Conservation (phyloP, 1,140 invertebrate genomes). For the Leptinotarsa lineolata region DNA sequence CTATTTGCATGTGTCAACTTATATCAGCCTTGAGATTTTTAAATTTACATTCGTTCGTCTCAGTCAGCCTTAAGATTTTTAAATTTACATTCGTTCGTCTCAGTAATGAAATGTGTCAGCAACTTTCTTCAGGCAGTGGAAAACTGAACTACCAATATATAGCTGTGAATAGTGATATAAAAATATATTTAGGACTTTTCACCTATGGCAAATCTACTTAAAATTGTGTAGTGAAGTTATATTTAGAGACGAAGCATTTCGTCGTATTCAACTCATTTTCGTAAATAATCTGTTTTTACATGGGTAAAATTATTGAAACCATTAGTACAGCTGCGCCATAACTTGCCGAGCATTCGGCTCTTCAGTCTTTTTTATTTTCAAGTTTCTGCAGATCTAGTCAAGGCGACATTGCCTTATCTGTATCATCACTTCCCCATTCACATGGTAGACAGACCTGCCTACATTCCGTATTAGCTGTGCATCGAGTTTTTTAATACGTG, state of each 20-base stretch:
- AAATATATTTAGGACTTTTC: background rate
- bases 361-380: slow-evolving; percentile 24
- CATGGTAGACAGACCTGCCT: slow-evolving; percentile 42
- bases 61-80: too few relatives aligned
- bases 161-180: too few relatives aligned
- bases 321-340: slow-evolving; percentile 44
- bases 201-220: slow-evolving; percentile 1
- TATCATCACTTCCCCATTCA: slow-evolving; percentile 29
- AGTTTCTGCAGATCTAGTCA: slow-evolving; percentile 48
- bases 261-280: background rate
- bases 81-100: too few relatives aligned
- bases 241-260: too few relatives aligned
- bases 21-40: too few relatives aligned
- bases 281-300: slow-evolving; percentile 10
- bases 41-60: too few relatives aligned
- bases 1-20: too few relatives aligned
- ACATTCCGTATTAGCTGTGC: slow-evolving; percentile 50
- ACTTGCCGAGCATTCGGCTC: slow-evolving; percentile 38
- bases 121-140: too few relatives aligned
- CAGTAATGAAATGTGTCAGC: too few relatives aligned
- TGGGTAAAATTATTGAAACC: background rate
- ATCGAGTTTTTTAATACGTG: slow-evolving; percentile 44
- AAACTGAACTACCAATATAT: too few relatives aligned
- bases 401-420: slow-evolving; percentile 32
- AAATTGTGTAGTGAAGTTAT: background rate